Evolutionary conservation across 2,113 vertebrate genomes (phyloP).

Genomic region (Poecile atricapillus): DNA sequence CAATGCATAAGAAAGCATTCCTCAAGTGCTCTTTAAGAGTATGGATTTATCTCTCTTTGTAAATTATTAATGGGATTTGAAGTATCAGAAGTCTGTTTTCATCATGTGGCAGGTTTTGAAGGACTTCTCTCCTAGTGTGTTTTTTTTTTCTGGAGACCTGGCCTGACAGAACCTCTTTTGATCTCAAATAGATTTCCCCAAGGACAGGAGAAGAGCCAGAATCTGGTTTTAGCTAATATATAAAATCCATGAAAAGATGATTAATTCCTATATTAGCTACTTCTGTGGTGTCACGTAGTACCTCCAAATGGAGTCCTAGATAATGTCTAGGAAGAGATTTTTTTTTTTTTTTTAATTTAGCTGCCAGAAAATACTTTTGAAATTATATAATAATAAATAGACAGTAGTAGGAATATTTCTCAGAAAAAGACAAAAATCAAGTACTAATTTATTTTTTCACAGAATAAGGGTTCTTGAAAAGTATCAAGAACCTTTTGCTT

Average conservation of each 20-base stretch:
- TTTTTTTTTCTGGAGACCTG: not conserved
- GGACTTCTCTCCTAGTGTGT: not conserved
- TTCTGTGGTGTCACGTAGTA: not conserved
- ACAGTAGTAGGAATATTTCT: not conserved
- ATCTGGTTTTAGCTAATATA: not conserved
- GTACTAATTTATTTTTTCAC: not conserved
- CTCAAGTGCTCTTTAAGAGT: not conserved
- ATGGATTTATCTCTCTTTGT: conserved; percentile 14
- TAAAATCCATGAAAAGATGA: not conserved
- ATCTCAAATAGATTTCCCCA: not conserved
- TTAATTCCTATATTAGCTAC: not conserved
- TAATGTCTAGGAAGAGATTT: not conserved
- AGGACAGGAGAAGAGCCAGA: not conserved
- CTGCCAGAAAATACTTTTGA: not conserved
- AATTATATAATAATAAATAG: not conserved
- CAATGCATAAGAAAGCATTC: not conserved
- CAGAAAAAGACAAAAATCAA: not conserved
- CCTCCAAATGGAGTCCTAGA: not conserved
- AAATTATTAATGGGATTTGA: conserved; percentile 36
- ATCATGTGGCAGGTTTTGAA: not conserved
- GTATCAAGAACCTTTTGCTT: not conserved
- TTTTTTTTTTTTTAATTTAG: not conserved
- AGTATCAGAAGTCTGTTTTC: not conserved
- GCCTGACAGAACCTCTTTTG: not conserved
- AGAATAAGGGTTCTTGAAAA: not conserved